Base-by-base conservation (phyloP, 2,797 vertebrate genomes). In the Coranthus polyacanthus region DNA sequence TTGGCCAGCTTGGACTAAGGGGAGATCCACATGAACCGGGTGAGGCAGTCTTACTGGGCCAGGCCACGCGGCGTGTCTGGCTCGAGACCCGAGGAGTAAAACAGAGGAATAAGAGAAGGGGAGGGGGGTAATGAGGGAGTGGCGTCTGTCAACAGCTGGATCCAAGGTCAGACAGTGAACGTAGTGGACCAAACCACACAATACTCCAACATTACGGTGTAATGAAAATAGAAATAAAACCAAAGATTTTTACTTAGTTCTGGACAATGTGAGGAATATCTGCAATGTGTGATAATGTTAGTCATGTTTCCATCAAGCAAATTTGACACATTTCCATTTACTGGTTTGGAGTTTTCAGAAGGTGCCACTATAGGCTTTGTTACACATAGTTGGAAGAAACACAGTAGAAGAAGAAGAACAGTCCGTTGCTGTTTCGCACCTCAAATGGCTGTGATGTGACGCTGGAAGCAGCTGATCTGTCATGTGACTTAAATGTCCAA, bases 101-200 rank as follows among this genome's bases (percentile, higher is more conserved):
- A n/a, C n/a, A 18, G 42, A 42, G 21, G 60, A 49, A 54, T 51
- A 16, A 8, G 41, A 12, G 37, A 6, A 10, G 43, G 11, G n/a
- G 42, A 15, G 37, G 49, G 55, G 26, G 55, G 16, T 56, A 72
- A 82, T 72, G 62, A 79, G 79, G 62, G 62, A 78, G 55, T 41
- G 36, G 74, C 38, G 61, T 60, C 74, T 81, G 83, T 88, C 76
- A 87, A 64, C 85, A 86, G 68, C 76, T 78, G 78, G 63, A 83
- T 68, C 78, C 76, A 81, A 81, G 73, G 75, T 76, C 81, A 82
- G 83, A 69, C 78, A 84, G 69, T 56, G 61, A 73, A 42, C 13
- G 16, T 16, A n/a, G 46, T 71, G 79, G 71, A 79, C 58, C 51
- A 17, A 55, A 56, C 7, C n/a, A 68, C 38, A 69, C 1, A 67